Base-by-base conservation (phyloP, 2,797 vertebrate species). In the Diceros bicornis region DNA sequence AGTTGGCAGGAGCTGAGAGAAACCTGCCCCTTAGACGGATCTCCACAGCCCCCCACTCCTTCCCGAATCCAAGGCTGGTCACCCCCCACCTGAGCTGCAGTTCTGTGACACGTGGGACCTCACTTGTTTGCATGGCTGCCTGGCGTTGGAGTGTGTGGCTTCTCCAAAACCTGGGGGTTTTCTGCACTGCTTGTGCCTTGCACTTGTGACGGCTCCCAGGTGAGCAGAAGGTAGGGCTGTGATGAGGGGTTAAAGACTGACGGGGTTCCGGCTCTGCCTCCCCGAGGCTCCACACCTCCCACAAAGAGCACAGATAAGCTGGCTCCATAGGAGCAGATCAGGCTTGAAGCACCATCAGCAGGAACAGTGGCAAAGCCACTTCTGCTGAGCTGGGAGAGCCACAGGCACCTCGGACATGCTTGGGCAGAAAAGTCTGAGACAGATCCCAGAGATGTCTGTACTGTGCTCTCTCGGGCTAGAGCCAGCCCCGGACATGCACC, bases 321-420 rank as follows among this genome's bases (percentile, higher is more conserved):
- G 4, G 7, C 44, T 2, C 57, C 37, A 0, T 4, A 10, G 52
- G 66, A 91, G 41, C 12, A 7, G n/a, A 23, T 55, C 21, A 11
- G 32, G 29, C 50, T 72, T 6, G 32, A 55, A 47, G 59, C 3
- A 1, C 1, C 16, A 5, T 16, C 5, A 2, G 16, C 20, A 8
- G 50, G 37, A 57, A 6, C 18, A 1, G 16, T 1, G 1, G 27
- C 4, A 23, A 61, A 68, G 61, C 37, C 55, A 10, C 23, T 32
- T n/a, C 11, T 47, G 13, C 77, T 5, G 1, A 44, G 37, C 1
- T 0, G 18, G 34, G 55, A 87, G 59, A 85, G 25, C 18, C 32
- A 8, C 0, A 21, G 23, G 17, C 4, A 32, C 25, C 17, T 0
- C 0, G 12, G 6, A 6, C 4, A 2, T 7, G 21, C n/a, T 4